Conservation (phyloP, 1,140 invertebrate genomes). For the Rhopalosiphum maidis region DNA sequence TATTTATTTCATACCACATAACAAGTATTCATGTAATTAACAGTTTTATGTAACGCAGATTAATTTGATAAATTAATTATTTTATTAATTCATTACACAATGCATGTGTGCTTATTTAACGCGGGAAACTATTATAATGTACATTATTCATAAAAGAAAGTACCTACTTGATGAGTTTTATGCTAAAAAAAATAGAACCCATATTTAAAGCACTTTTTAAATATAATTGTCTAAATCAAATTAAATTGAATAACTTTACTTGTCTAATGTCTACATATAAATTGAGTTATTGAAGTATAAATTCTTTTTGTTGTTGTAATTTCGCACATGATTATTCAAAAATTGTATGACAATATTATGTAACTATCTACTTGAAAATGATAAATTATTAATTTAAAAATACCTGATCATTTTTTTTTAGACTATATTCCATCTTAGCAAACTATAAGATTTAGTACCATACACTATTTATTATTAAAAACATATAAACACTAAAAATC, state of each 20-base stretch:
- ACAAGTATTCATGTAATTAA: background rate
- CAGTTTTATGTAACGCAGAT: background rate
- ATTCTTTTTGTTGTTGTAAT: background rate
- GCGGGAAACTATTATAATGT: background rate
- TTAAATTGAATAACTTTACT: background rate
- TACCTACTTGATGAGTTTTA: background rate
- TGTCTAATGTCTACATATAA: background rate
- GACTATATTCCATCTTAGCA: background rate
- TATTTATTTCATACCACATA: background rate
- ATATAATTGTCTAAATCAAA: background rate
- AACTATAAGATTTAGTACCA: background rate
- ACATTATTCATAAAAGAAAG: background rate
- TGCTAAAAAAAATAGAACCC: background rate
- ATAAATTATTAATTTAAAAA: background rate
- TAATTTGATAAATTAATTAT: background rate
- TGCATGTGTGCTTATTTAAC: background rate
- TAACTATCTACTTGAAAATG: background rate
- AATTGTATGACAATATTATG: background rate
- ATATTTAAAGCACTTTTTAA: background rate
- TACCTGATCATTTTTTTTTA: background rate
- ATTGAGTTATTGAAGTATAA: background rate
- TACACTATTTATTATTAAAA: background rate
- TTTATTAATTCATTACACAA: slow-evolving; percentile 17
- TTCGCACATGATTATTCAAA: background rate
- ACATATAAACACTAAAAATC: background rate